Evolutionary conservation across 2,797 vertebrate genomes (phyloP).

Genomic region (Dendrocincla fuliginosa): DNA sequence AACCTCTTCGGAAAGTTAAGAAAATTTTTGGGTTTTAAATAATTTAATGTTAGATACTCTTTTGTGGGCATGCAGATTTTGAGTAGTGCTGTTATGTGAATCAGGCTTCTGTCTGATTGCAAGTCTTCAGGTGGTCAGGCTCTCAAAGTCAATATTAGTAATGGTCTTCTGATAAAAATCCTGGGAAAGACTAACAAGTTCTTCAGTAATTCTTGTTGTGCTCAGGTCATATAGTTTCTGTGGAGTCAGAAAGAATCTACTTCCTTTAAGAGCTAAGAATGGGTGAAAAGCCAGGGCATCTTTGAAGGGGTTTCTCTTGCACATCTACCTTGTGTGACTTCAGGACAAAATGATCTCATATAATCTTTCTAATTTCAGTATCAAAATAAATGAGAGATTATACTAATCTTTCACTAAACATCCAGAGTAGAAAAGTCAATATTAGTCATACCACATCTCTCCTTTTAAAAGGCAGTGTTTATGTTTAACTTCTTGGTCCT

Average conservation of each 20-base stretch:
- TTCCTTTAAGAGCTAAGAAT: neutral
- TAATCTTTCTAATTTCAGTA: neutral
- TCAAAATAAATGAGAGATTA: neutral
- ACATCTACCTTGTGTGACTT: neutral
- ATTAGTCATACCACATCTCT: neutral
- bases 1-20: neutral
- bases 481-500: neutral
- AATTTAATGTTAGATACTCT: neutral
- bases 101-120: neutral
- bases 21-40: neutral
- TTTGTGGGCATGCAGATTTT: neutral
- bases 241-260: neutral
- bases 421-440: neutral
- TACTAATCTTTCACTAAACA: neutral
- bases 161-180: neutral
- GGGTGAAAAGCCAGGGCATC: neutral
- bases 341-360: neutral
- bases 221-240: neutral
- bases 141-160: neutral
- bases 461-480: neutral
- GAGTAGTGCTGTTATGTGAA: neutral
- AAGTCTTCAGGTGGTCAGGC: neutral
- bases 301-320: neutral
- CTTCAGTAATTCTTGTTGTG: neutral
- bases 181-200: neutral